Evolutionary conservation across 2,888 invertebrate species (phyloP).

Genomic region (Fragum fragum): DNA sequence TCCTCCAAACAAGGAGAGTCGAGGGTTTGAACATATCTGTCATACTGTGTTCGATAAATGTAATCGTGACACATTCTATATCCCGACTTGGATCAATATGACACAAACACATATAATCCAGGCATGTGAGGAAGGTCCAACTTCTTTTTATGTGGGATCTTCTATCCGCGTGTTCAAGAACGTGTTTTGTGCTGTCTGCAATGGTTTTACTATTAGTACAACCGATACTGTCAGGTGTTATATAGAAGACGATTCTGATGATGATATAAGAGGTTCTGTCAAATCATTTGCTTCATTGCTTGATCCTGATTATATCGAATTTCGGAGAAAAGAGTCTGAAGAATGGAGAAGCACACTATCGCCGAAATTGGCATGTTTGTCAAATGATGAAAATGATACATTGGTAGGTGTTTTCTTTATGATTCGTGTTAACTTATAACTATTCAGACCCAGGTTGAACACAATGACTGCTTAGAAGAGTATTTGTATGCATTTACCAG

Average conservation of each 20-base stretch:
- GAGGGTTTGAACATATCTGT: background rate
- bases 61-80: background rate
- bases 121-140: background rate
- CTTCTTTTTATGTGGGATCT: background rate
- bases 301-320: background rate
- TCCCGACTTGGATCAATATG: background rate
- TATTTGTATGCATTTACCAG: too few relatives aligned
- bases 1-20: background rate
- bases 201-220: background rate
- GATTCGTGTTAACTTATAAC: too few relatives aligned
- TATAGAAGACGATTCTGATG: background rate
- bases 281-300: background rate
- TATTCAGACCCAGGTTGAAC: background rate
- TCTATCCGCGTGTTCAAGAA: background rate
- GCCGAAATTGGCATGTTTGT: background rate
- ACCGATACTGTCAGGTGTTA: background rate
- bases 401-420: too few relatives aligned
- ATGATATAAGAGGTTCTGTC: background rate
- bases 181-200: constrained; percentile 15
- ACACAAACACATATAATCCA: background rate
- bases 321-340: background rate
- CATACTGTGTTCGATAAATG: background rate
- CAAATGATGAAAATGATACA: too few relatives aligned
- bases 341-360: background rate
- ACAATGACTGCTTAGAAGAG: too few relatives aligned